A percentile compares a stretch with the other conserved stretches of the same genome.
These are phyloP conservation scores for Andrena praecox DNA, from an alignment of 2,888 invertebrate species.

Conservation along the genomic window DNA sequence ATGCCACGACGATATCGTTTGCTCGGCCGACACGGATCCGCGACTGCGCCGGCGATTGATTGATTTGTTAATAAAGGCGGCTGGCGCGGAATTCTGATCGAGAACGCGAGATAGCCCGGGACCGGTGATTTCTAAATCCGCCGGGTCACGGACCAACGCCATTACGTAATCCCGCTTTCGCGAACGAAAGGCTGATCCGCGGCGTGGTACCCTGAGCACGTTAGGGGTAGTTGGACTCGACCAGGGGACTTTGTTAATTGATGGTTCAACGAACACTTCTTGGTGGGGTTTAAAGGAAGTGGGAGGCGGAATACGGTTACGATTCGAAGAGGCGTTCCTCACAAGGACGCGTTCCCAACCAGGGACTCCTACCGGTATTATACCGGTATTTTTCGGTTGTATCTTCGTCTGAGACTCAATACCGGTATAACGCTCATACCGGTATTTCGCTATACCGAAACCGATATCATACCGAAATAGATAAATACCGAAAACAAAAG, in stretches of 20 bases:
- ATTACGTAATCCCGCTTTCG: slow-evolving; percentile 38
- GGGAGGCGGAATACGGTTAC: too few species aligned
- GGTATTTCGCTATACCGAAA: too few species aligned
- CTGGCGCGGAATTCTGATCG: slow-evolving; percentile 34
- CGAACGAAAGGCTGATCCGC: not conserved
- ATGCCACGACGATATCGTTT: slow-evolving; percentile 9
- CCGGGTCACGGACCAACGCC: slow-evolving; percentile 48
- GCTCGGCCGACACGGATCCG: not conserved
- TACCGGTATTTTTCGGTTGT: too few species aligned
- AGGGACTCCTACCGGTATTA: too few species aligned
- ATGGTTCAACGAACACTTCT: too few species aligned
- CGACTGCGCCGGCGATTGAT: slow-evolving; percentile 27
- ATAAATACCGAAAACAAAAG: too few species aligned
- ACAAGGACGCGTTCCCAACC: too few species aligned
- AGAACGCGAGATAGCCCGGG: slow-evolving; percentile 37
- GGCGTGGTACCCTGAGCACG: not conserved
- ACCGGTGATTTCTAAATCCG: slow-evolving; percentile 43
- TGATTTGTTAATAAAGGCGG: slow-evolving; percentile 46
- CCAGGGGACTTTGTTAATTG: not conserved
- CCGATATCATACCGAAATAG: too few species aligned
- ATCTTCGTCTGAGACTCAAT: too few species aligned
- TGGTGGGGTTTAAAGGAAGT: too few species aligned
- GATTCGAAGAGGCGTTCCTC: too few species aligned
- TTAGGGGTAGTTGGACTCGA: not conserved
- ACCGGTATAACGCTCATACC: too few species aligned